These are phyloP conservation scores for Salvelinus namaycush DNA, from an alignment of 2,113 vertebrate genomes.

Conservation along the genomic window DNA sequence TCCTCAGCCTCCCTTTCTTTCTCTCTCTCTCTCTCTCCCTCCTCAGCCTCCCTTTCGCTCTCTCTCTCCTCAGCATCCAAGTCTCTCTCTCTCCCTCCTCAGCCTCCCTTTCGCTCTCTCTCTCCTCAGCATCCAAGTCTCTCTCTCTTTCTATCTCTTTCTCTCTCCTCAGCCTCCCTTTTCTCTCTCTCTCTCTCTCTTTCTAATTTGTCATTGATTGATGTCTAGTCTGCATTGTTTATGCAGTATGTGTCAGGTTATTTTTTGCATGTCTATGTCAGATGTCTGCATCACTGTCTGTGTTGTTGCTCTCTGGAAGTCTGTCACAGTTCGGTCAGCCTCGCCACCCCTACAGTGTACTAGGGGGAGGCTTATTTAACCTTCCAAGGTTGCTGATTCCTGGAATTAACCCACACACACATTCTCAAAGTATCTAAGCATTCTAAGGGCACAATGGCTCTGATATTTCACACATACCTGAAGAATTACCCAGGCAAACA, in stretches of 20 bases:
- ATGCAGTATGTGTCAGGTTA: slow-evolving; percentile 6
- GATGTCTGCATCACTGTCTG: slow-evolving; percentile 22
- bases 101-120: no score
- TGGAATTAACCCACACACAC: not conserved
- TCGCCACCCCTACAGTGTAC: slow-evolving; percentile 11
- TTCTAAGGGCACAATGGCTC: no score
- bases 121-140: no score
- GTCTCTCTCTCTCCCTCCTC: not conserved
- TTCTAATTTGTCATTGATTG: slow-evolving; percentile 33
- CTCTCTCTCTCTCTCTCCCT: not conserved
- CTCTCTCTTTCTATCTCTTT: not conserved
- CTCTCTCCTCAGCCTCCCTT: not conserved
- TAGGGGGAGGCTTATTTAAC: not conserved
- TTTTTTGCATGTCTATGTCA: slow-evolving; percentile 11
- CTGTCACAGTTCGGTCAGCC: not conserved
- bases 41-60: no score
- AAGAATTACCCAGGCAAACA: not conserved
- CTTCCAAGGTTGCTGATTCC: not conserved
- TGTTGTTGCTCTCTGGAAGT: not conserved
- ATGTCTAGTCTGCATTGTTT: slow-evolving; percentile 34
- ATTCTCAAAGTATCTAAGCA: not conserved
- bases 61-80: no score
- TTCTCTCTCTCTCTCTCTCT: slow-evolving; percentile 9
- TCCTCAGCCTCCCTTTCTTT: no score
- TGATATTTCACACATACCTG: no score